Base-by-base conservation (phyloP, 2,888 invertebrate genomes). In the Drosophila nigricruria region DNA sequence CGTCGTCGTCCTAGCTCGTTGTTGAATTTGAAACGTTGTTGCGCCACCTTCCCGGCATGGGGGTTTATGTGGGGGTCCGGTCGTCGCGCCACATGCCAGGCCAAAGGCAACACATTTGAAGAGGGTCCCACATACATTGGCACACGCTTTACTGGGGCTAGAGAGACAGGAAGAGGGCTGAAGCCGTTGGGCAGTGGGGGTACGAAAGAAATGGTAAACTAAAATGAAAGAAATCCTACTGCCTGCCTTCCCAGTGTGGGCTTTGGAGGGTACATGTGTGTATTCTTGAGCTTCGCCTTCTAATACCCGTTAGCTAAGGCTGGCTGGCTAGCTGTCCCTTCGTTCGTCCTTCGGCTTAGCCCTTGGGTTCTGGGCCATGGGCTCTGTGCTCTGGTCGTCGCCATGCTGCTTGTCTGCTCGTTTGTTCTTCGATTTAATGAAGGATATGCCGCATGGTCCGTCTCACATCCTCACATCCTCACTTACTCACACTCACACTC, bases 351-450 rank as follows among this genome's bases (percentile, higher is more conserved):
- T 56, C 36, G 62, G 67, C 79, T 79, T 65, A 72, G 70, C 65
- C 69, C 53, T 60, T 64, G 20, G 27, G 49, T n/a, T 49, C 49
- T 49, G 49, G 32, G 49, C 67, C 60, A 60, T 62, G 49, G 12
- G 25, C 52, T 52, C 32, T 62, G 69, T 50, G 69, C 43, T 63
- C 58, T 63, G 72, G 71, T 63, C 80, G 84, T 74, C 81, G 70
- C 81, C 75, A 67, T 76, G 78, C 85, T 74, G 88, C 87, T 82
- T 75, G 87, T 89, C 88, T 87, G 88, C 88, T 84, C 84, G 90
- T 86, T 88, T 88, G 85, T 86, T 90, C 90, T 87, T 87, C 86
- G 86, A 87, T 87, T 87, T 87, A 87, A 87, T 90, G 86, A 87
- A 87, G 86, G 86, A 87, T 87, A 90, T 87, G 73, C 87, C 81